These are phyloP conservation scores for Hypothenemus hampei DNA, from an alignment of 1,140 invertebrate genomes.

Conservation along the genomic window DNA sequence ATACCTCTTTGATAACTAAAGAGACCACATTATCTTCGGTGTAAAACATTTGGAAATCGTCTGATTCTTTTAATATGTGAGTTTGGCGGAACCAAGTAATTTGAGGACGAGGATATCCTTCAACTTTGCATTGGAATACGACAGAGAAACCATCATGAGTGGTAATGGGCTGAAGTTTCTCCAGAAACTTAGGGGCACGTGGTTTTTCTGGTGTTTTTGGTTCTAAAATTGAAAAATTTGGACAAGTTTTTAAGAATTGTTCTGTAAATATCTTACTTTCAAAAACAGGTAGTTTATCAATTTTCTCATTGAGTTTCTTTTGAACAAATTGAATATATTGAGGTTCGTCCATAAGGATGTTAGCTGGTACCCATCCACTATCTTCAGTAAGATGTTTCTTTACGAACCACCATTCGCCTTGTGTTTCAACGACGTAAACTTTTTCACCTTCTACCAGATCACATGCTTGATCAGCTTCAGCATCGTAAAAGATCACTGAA, in stretches of 20 bases:
- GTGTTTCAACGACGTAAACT: constrained; percentile 78
- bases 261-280: constrained; percentile 77
- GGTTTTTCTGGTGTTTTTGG: constrained; percentile 70
- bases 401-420: constrained; percentile 88
- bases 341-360: constrained; percentile 75
- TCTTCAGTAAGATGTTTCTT: constrained; percentile 84
- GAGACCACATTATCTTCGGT: constrained; percentile 89
- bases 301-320: constrained; percentile 84
- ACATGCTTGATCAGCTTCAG: constrained; percentile 82
- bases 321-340: constrained; percentile 79
- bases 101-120: constrained; percentile 81
- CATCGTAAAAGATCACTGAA: constrained; percentile 78
- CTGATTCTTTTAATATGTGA: constrained; percentile 83
- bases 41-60: constrained; percentile 89
- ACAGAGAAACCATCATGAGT: constrained; percentile 82
- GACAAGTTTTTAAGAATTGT: too few relatives aligned
- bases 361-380: constrained; percentile 87
- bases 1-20: constrained; percentile 90
- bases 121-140: constrained; percentile 86
- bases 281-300: constrained; percentile 84
- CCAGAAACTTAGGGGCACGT: constrained; percentile 75
- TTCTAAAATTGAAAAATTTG: constrained; percentile 59
- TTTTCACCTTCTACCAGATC: constrained; percentile 86
- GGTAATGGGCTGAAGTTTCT: constrained; percentile 77
- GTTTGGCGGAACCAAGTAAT: constrained; percentile 95